Evolutionary conservation across 2,888 invertebrate species (phyloP).

Genomic region (Tinea semifulvella): DNA sequence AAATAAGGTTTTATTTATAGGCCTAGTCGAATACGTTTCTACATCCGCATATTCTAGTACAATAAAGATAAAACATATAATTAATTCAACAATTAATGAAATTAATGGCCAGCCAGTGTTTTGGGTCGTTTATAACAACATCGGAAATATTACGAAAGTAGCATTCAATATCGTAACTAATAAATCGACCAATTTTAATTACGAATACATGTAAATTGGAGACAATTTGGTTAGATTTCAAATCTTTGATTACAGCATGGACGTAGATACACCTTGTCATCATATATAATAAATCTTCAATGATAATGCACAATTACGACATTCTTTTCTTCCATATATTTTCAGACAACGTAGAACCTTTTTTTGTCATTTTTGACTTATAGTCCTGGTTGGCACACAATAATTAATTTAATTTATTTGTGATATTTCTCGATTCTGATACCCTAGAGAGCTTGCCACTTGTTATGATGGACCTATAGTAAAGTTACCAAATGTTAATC

Average conservation of each 20-base stretch:
- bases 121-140: conserved; percentile 23
- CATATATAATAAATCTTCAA: too few relatives aligned
- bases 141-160: conserved; percentile 30
- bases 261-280: conserved; percentile 25
- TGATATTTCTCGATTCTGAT: too few relatives aligned
- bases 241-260: conserved; percentile 28
- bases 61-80: conserved; percentile 33
- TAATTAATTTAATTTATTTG: too few relatives aligned
- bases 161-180: conserved; percentile 19
- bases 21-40: conserved; percentile 12
- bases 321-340: too few relatives aligned
- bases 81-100: conserved; percentile 29
- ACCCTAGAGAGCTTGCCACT: too few relatives aligned
- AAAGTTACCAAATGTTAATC: too few relatives aligned
- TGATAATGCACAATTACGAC: too few relatives aligned
- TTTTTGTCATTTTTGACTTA: too few relatives aligned
- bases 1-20: too few relatives aligned
- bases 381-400: too few relatives aligned
- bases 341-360: too few relatives aligned
- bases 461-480: too few relatives aligned
- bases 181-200: conserved; percentile 39
- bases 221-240: conserved; percentile 26
- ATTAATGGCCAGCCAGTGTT: conserved; percentile 26
- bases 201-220: conserved; percentile 41
- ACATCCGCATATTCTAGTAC: conserved; percentile 25